Conservation (phyloP, 2,888 invertebrate species). For the Spisula solida region DNA sequence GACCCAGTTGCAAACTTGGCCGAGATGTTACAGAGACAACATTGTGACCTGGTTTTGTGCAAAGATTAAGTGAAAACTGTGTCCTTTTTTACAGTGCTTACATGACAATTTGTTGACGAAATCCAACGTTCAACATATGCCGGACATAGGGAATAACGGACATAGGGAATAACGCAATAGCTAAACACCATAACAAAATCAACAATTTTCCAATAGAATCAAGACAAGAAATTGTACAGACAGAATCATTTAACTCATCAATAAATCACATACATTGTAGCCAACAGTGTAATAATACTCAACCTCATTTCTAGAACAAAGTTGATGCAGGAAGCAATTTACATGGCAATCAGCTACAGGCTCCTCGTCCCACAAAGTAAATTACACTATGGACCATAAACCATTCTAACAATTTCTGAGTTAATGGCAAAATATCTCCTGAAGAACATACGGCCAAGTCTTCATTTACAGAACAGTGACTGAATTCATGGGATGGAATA, state of each 20-base stretch:
- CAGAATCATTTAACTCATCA: background rate
- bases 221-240: background rate
- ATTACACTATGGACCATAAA: background rate
- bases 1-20: too few species aligned
- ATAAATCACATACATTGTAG: background rate
- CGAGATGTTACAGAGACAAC: too few species aligned
- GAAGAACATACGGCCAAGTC: background rate
- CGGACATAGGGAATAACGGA: too few species aligned
- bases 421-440: background rate
- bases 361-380: slow-evolving; percentile 15
- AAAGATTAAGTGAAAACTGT: too few species aligned
- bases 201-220: background rate
- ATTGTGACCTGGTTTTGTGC: too few species aligned
- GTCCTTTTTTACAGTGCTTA: too few species aligned
- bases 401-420: background rate
- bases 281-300: slow-evolving; percentile 6
- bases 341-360: background rate
- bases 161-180: too few species aligned
- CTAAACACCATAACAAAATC: background rate
- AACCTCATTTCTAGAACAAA: slow-evolving; percentile 20
- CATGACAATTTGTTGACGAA: too few species aligned
- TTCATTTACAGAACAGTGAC: background rate
- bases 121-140: too few species aligned
- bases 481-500: background rate
- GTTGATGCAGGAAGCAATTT: slow-evolving; percentile 2